phyloP scores from a whole-genome alignment of 2,888 invertebrate genomes.

The Drosophila peninsularis region DNA sequence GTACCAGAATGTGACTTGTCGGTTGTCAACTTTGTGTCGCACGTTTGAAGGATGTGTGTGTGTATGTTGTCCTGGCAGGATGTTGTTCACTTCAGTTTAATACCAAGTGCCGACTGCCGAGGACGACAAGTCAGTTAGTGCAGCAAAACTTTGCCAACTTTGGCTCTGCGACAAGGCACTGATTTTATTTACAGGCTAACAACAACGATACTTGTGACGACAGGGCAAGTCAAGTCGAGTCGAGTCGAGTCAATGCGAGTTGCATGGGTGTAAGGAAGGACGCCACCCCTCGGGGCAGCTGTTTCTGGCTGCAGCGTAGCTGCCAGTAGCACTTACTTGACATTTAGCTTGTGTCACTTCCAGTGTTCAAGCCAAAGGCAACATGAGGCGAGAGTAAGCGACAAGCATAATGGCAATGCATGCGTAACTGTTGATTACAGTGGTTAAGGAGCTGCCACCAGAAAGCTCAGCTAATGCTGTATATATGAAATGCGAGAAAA shows the following conservation, averaged over 20 bases:
- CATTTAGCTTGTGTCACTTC: constrained; percentile 78
- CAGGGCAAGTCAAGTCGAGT: constrained; percentile 31
- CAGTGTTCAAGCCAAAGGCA: constrained; percentile 34
- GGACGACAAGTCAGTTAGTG: constrained; percentile 65
- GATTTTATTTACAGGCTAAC: constrained; percentile 63
- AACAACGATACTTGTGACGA: constrained; percentile 43
- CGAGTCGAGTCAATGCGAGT: constrained; percentile 10
- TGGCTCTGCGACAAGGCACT: constrained; percentile 58
- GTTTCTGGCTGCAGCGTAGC: constrained; percentile 45
- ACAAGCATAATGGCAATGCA: constrained; percentile 14
- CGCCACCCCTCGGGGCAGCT: constrained; percentile 27
- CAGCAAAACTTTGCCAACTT: constrained; percentile 65
- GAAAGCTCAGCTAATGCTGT: too few relatives aligned
- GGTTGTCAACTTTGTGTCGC: constrained; percentile 74
- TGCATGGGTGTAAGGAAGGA: background rate
- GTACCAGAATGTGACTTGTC: constrained; percentile 76
- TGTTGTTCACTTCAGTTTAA: constrained; percentile 73
- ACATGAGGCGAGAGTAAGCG: background rate
- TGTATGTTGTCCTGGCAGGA: background rate
- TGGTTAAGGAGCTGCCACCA: background rate
- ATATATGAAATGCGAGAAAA: too few relatives aligned
- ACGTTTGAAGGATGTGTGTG: constrained; percentile 31
- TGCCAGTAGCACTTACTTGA: constrained; percentile 73
- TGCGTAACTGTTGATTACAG: background rate
- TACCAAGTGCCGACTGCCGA: constrained; percentile 31